Percentiles rank a stretch among this genome's conserved stretches.
Evolutionary conservation across 2,797 vertebrate species (phyloP).

Genomic region (Pyrocephalus nanus): DNA sequence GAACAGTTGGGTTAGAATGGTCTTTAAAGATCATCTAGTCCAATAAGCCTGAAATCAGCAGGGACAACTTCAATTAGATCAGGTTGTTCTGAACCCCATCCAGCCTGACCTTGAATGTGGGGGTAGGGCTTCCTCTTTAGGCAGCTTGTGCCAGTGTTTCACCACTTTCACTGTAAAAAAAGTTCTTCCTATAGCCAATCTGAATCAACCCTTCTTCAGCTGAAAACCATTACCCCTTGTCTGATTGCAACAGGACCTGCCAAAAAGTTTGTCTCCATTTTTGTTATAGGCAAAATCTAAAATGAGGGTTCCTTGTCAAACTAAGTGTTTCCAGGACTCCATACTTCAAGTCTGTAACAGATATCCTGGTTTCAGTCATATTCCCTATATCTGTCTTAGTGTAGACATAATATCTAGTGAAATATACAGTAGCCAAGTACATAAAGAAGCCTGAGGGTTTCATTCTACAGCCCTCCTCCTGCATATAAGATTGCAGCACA

Average conservation of each 20-base stretch:
- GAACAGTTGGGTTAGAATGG: neutral
- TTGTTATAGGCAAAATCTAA: neutral
- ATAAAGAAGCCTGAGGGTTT: neutral
- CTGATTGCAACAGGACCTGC: neutral
- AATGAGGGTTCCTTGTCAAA: neutral
- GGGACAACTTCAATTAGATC: neutral
- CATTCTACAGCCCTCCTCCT: neutral
- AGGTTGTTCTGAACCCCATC: neutral
- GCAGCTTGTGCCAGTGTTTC: neutral
- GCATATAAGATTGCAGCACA: neutral
- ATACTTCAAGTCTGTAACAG: neutral
- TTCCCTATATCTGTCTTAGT: neutral
- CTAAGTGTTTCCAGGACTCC: neutral
- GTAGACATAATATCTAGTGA: neutral
- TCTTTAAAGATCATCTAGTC: neutral
- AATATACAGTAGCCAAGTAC: neutral
- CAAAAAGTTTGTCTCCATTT: neutral
- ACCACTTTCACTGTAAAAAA: neutral
- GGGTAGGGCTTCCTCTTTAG: neutral
- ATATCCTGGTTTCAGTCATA: neutral
- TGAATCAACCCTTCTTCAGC: neutral
- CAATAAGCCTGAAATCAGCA: neutral
- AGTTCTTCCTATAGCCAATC: neutral
- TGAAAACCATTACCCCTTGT: neutral
- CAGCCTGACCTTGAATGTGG: neutral